A percentile compares a stretch with the other conserved stretches of the same genome.
These are phyloP conservation scores for Cotesia typhae DNA, from an alignment of 1,140 invertebrate genomes.

Conservation along the genomic window DNA sequence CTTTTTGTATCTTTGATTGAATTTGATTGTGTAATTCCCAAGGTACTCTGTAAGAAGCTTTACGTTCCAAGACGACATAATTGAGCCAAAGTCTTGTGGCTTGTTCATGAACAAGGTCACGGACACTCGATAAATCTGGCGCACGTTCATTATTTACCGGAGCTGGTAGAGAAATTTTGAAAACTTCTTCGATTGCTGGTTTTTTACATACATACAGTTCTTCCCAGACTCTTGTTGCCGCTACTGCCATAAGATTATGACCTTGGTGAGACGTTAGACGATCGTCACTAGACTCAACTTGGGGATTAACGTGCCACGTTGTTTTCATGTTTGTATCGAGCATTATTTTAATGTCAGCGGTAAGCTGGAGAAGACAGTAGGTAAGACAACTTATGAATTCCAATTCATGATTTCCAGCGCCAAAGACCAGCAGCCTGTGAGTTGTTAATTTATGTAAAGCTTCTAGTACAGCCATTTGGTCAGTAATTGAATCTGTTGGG, in stretches of 20 bases:
- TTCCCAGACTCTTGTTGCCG: conserved; percentile 95
- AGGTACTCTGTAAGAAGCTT: conserved; percentile 82
- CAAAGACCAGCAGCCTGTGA: conserved; percentile 87
- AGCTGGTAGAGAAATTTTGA: conserved; percentile 82
- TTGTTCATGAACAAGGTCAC: conserved; percentile 85
- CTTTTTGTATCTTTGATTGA: conserved; percentile 95
- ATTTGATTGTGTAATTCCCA: conserved; percentile 95
- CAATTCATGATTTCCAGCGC: conserved; percentile 91
- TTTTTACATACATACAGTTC: conserved; percentile 97
- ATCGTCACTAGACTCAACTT: conserved; percentile 77
- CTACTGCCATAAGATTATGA: conserved; percentile 87
- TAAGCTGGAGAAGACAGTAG: conserved; percentile 94
- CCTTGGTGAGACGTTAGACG: conserved; percentile 81
- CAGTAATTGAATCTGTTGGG: conserved; percentile 85
- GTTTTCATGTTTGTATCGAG: conserved; percentile 82
- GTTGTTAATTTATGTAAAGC: conserved; percentile 92
- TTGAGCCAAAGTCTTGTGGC: conserved; percentile 89
- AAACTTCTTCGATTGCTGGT: conserved; percentile 92
- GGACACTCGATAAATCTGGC: conserved; percentile 79
- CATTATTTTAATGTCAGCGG: conserved; percentile 87
- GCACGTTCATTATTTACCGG: conserved; percentile 78
- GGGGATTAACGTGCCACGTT: conserved; percentile 89
- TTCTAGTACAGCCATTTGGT: conserved; percentile 92
- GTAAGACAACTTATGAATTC: conserved; percentile 96
- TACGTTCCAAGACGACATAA: conserved; percentile 90